These are phyloP conservation scores for Uloborus diversus DNA, from an alignment of 1,140 invertebrate genomes.

Conservation along the genomic window DNA sequence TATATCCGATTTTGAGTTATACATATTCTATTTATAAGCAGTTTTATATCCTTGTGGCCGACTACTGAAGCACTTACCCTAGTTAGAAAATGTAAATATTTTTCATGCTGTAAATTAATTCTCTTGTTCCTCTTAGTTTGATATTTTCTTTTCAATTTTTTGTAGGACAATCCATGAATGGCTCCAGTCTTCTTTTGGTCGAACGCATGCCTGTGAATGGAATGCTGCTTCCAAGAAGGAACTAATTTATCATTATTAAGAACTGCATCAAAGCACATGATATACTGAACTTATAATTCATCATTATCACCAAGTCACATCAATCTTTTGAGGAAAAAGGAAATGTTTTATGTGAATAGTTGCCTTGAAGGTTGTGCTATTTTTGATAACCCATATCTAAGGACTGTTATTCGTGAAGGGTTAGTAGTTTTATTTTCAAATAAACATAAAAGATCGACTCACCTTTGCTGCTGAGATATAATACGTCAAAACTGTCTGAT, in stretches of 20 bases:
- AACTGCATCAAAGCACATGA: not conserved
- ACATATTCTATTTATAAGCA: too few species aligned
- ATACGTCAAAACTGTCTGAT: too few species aligned
- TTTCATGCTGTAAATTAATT: too few species aligned
- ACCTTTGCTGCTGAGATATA: too few species aligned
- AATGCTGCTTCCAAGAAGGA: not conserved
- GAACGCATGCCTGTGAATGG: constrained; percentile 35
- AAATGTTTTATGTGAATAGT: not conserved
- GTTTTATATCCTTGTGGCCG: too few species aligned
- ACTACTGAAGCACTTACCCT: too few species aligned
- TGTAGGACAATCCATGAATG: constrained; percentile 34
- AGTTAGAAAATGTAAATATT: too few species aligned
- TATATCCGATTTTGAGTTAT: too few species aligned
- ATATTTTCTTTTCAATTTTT: too few species aligned
- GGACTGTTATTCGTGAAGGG: not conserved
- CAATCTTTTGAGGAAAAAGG: not conserved
- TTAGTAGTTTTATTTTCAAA: too few species aligned
- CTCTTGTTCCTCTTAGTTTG: too few species aligned
- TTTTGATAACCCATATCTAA: not conserved
- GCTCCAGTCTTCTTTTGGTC: constrained; percentile 14
- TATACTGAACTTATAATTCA: not conserved
- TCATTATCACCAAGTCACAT: not conserved
- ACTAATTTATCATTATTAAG: not conserved
- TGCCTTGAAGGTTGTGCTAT: not conserved
- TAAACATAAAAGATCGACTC: too few species aligned